Evolutionary conservation across 2,888 invertebrate species (phyloP).

Genomic region (Pomacea canaliculata): DNA sequence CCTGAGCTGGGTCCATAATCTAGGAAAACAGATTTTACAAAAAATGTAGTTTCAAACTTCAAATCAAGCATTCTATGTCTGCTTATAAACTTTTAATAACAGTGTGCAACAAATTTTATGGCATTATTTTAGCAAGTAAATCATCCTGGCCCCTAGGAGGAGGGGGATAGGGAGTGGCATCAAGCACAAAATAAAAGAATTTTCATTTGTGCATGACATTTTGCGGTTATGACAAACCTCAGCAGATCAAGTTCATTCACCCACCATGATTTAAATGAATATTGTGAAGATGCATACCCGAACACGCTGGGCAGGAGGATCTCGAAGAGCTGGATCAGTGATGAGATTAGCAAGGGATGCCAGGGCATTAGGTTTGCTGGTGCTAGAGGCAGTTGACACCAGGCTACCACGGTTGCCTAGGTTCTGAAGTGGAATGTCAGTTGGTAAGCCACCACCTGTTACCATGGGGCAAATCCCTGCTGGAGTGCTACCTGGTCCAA

Average conservation of each 20-base stretch:
- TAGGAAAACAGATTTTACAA: constrained; percentile 35
- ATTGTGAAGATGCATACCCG: constrained; percentile 69
- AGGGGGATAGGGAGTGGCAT: no score
- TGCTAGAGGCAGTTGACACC: constrained; percentile 77
- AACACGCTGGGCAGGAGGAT: constrained; percentile 74
- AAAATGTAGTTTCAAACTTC: not conserved
- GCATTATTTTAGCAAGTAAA: no score
- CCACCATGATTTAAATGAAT: no score
- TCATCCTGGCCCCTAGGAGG: no score
- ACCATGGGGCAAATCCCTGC: not conserved
- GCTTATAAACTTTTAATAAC: no score
- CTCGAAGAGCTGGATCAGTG: constrained; percentile 52
- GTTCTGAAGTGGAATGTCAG: constrained; percentile 74
- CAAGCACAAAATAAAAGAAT: no score
- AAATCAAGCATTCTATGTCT: not conserved
- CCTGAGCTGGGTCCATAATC: constrained; percentile 72
- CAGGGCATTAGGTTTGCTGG: constrained; percentile 85
- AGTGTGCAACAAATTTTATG: no score
- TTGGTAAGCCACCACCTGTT: constrained; percentile 25
- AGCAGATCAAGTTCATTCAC: no score
- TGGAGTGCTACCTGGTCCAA: constrained; percentile 21
- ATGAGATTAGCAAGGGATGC: constrained; percentile 87
- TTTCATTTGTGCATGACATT: no score
- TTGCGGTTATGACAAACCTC: no score
- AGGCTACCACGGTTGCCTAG: constrained; percentile 82